Evolutionary conservation across 2,113 vertebrate species (phyloP).

Genomic region (Rhinogobius similis): DNA sequence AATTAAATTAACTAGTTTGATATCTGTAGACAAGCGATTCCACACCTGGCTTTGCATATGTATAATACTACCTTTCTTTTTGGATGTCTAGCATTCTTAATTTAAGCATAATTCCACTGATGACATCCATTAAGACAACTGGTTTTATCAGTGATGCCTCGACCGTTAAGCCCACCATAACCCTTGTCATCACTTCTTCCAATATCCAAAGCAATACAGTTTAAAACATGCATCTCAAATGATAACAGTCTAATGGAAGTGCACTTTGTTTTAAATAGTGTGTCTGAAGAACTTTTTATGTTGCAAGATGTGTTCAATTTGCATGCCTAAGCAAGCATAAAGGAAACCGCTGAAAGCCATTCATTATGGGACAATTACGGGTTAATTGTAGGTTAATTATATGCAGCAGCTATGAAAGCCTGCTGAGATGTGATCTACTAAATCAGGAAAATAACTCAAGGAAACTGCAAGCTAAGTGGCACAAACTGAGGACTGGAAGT

Average conservation of each 20-base stretch:
- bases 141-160: not conserved
- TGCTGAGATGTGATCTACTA: conserved; percentile 36
- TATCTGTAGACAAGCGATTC: too few relatives aligned
- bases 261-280: conserved; percentile 28
- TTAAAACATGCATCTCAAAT: conserved; percentile 61
- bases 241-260: conserved; percentile 33
- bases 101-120: too few relatives aligned
- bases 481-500: not conserved
- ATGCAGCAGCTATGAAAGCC: conserved; percentile 46
- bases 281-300: not conserved
- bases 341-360: conserved; percentile 29
- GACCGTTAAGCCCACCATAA: conserved; percentile 40
- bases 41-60: too few relatives aligned
- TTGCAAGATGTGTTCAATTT: conserved; percentile 18
- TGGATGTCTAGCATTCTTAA: too few relatives aligned
- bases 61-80: too few relatives aligned
- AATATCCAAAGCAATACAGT: conserved; percentile 64
- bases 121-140: not conserved
- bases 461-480: not conserved
- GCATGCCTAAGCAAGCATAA: conserved; percentile 14
- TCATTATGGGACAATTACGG: conserved; percentile 34
- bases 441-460: conserved; percentile 21
- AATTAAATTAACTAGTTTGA: too few relatives aligned
- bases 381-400: conserved; percentile 58
- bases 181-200: conserved; percentile 31